Evolutionary conservation across 2,888 invertebrate genomes (phyloP).

Genomic region (Mechanitis mazaeus): DNA sequence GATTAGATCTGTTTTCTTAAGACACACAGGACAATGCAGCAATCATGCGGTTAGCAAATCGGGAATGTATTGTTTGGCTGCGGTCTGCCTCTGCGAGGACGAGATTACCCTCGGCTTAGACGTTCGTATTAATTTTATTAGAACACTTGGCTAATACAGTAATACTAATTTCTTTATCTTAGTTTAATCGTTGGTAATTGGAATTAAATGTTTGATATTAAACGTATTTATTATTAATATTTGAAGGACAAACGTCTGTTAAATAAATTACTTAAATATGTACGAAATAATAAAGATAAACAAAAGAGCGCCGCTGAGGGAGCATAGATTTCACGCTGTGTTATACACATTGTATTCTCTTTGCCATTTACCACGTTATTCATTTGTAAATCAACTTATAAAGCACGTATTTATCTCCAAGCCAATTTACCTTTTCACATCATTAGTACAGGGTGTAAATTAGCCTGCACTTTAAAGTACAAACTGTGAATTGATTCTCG

Average conservation of each 20-base stretch:
- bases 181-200: too few relatives aligned
- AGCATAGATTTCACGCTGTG: constrained; percentile 48
- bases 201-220: too few relatives aligned
- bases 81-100: not conserved
- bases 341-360: constrained; percentile 33
- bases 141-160: too few relatives aligned
- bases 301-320: not conserved
- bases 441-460: constrained; percentile 22
- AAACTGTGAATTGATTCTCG: constrained; percentile 41
- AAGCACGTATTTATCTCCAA: constrained; percentile 23
- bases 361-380: constrained; percentile 33
- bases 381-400: constrained; percentile 36
- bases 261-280: not conserved
- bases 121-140: too few relatives aligned
- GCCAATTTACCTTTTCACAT: constrained; percentile 31
- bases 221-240: too few relatives aligned
- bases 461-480: constrained; percentile 42
- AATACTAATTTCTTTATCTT: too few relatives aligned
- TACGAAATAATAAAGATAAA: not conserved
- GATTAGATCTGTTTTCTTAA: not conserved
- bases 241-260: too few relatives aligned
- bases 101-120: too few relatives aligned
- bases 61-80: constrained; percentile 16
- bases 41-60: constrained; percentile 22
- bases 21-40: constrained; percentile 18